phyloP scores from a whole-genome alignment of 1,140 invertebrate genomes.

The Globodera rostochiensis region DNA sequence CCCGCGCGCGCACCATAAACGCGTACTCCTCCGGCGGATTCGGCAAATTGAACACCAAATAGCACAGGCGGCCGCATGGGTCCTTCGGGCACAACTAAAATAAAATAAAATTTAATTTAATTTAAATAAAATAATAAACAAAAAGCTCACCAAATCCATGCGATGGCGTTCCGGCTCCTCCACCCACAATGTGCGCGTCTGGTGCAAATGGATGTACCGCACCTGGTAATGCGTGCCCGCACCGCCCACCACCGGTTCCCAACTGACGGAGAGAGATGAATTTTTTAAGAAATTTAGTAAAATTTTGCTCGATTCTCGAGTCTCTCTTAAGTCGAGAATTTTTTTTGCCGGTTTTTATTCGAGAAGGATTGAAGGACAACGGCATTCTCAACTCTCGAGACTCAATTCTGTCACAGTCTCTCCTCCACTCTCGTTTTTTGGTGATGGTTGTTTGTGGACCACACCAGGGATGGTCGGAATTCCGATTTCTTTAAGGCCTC shows the following conservation, averaged over 20 bases:
- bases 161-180: conserved; percentile 50
- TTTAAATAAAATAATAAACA: no score
- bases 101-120: neutral
- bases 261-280: neutral
- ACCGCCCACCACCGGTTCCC: conserved; percentile 59
- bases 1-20: conserved; percentile 61
- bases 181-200: conserved; percentile 50
- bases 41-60: conserved; percentile 63
- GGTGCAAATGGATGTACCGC: conserved; percentile 59
- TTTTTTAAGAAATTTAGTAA: neutral
- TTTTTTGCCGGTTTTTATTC: no score
- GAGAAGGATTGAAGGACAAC: no score
- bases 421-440: no score
- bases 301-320: no score
- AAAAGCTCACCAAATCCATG: conserved; percentile 40
- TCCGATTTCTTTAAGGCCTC: no score
- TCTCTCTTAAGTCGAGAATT: no score
- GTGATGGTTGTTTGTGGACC: no score
- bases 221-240: conserved; percentile 63
- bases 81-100: conserved; percentile 60
- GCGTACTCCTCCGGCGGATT: conserved; percentile 57
- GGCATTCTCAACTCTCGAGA: no score
- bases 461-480: no score
- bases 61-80: conserved; percentile 57
- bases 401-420: no score